These are phyloP conservation scores for Halichoeres trimaculatus DNA, from an alignment of 2,113 vertebrate genomes.

Conservation along the genomic window DNA sequence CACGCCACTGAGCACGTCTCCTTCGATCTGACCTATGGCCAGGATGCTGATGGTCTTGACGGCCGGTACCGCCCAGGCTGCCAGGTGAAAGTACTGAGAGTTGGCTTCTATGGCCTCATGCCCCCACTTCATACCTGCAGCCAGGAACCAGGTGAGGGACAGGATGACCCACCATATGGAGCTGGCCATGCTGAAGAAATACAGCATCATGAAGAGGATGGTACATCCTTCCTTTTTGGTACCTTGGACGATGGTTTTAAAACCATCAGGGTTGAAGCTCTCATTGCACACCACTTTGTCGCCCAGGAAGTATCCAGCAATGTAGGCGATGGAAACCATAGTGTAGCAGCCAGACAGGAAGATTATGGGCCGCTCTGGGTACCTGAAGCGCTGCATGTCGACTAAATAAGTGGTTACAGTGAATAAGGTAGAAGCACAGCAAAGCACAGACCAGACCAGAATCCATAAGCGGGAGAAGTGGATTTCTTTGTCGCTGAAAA, in stretches of 20 bases:
- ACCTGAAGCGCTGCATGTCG: conserved; percentile 98
- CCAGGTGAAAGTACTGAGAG: conserved; percentile 98
- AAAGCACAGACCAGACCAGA: conserved; percentile 94
- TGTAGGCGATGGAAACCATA: conserved; percentile 98
- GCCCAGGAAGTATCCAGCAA: conserved; percentile 93
- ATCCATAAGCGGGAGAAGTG: conserved; percentile 96
- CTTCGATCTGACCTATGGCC: conserved; percentile 96
- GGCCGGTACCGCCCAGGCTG: conserved; percentile 95
- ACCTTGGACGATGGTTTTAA: conserved; percentile 94
- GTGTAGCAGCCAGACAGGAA: conserved; percentile 98
- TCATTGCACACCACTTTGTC: conserved; percentile 95
- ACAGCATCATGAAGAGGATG: conserved; percentile 99
- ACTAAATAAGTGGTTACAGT: conserved; percentile 97
- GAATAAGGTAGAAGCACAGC: conserved; percentile 96
- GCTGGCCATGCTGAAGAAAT: conserved; percentile 98
- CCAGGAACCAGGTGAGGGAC: conserved; percentile 98
- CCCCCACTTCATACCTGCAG: conserved; percentile 98
- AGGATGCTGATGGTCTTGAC: conserved; percentile 98
- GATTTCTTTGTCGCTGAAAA: conserved; percentile 95
- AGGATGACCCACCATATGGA: conserved; percentile 99
- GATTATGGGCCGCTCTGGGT: conserved; percentile 96
- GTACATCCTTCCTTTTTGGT: conserved; percentile 98
- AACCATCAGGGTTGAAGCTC: conserved; percentile 89
- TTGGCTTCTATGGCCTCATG: conserved; percentile 98
- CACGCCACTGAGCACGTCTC: conserved; percentile 93